These are phyloP conservation scores for Eulacestoma nigropectus DNA, from an alignment of 2,113 vertebrate genomes.

Conservation along the genomic window DNA sequence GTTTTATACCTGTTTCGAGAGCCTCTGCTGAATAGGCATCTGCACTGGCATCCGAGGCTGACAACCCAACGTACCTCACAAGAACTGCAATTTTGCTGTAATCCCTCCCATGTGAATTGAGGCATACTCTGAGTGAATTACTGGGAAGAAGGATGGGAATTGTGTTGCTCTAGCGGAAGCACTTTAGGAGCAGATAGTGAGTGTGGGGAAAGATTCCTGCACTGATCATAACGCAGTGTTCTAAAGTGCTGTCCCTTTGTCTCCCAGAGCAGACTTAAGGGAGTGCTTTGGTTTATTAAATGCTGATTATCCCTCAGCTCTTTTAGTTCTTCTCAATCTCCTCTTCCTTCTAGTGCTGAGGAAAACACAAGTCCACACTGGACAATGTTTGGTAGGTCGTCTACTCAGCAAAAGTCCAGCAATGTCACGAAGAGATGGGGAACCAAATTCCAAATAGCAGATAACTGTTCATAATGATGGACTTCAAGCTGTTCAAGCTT, in stretches of 20 bases:
- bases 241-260: neutral
- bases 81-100: neutral
- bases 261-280: neutral
- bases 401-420: neutral
- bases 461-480: neutral
- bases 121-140: neutral
- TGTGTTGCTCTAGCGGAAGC: neutral
- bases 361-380: neutral
- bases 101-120: neutral
- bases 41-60: neutral
- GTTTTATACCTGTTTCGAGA: conserved; percentile 15
- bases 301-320: neutral
- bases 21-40: neutral
- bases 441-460: neutral
- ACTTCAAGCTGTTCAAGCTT: neutral
- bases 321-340: neutral
- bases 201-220: neutral
- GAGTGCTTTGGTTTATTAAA: neutral
- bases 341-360: neutral
- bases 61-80: neutral
- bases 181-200: neutral
- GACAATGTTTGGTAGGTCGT: neutral
- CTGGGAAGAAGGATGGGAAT: neutral
- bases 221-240: neutral
- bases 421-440: neutral